Conservation (phyloP, 2,797 vertebrate species). For the Takifugu rubripes region DNA sequence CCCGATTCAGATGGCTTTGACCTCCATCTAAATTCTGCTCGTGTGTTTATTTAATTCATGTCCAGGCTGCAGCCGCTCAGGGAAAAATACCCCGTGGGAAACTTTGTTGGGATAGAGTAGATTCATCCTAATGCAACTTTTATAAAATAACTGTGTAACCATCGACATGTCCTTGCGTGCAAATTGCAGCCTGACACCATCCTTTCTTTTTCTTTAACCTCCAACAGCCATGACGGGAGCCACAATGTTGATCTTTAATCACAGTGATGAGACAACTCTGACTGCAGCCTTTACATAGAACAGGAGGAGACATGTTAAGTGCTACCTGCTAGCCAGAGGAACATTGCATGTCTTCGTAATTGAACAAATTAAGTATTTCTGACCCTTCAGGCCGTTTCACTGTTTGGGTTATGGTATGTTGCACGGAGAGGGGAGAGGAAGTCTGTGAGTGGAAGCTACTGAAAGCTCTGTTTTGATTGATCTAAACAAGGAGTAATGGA, state of each 20-base stretch:
- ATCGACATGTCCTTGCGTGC: too few relatives aligned
- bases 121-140: too few relatives aligned
- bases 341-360: constrained; percentile 4
- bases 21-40: too few relatives aligned
- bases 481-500: constrained; percentile 27
- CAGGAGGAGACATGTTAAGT: constrained; percentile 24
- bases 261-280: constrained; percentile 20
- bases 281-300: constrained; percentile 29
- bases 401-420: too few relatives aligned
- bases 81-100: neutral
- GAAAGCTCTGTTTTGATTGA: constrained; percentile 32
- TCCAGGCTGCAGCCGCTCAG: neutral
- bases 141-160: too few relatives aligned
- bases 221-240: constrained; percentile 13
- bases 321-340: constrained; percentile 19
- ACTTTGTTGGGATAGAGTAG: neutral
- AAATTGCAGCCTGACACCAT: neutral
- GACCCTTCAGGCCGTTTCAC: too few relatives aligned
- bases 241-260: constrained; percentile 36
- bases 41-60: too few relatives aligned
- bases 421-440: too few relatives aligned
- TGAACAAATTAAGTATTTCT: neutral
- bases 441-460: neutral
- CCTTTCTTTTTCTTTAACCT: neutral
- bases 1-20: too few relatives aligned